Conservation (phyloP, 2,797 vertebrate species). For the Sebastes trivittatus region DNA sequence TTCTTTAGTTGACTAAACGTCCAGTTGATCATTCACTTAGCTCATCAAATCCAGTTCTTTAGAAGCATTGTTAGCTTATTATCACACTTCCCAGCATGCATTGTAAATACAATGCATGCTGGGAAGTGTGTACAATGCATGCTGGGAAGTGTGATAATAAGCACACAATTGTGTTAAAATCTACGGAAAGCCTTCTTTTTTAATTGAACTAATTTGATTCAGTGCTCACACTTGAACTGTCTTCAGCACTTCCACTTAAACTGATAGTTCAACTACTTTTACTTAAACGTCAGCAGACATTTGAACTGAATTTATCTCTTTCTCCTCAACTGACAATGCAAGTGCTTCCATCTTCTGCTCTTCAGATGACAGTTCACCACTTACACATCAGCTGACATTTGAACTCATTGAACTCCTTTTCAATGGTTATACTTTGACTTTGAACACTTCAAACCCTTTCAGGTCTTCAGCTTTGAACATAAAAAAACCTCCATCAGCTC, state of each 20-base stretch:
- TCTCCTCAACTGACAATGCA: neutral
- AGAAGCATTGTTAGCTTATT: neutral
- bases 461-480: neutral
- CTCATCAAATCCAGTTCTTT: neutral
- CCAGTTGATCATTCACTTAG: neutral
- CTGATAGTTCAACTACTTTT: neutral
- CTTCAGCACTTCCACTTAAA: neutral
- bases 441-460: constrained; percentile 5
- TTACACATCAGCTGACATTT: neutral
- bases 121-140: no score
- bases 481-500: neutral
- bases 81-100: neutral
- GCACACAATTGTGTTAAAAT: neutral
- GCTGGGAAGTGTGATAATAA: no score
- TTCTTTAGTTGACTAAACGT: neutral
- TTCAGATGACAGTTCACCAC: neutral
- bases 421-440: neutral
- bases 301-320: neutral
- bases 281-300: neutral
- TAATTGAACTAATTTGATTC: neutral
- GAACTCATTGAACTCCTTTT: neutral
- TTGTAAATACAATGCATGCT: neutral
- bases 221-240: neutral
- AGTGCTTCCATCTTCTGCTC: neutral
- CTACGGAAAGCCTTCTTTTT: neutral